These are phyloP conservation scores for Solen grandis DNA, from an alignment of 1,140 invertebrate species.

Conservation along the genomic window DNA sequence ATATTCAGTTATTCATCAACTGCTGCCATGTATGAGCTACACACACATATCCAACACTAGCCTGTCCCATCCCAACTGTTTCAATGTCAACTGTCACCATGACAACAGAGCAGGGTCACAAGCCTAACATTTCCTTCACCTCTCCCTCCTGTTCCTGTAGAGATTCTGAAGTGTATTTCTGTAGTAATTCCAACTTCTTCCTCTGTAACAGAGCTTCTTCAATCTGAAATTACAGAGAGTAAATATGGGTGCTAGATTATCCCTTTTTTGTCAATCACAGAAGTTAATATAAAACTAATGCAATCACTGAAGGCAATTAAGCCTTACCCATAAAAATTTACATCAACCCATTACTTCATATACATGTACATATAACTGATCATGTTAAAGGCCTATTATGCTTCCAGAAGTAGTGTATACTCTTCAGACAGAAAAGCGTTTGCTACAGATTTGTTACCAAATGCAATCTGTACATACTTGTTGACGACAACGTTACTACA, in stretches of 20 bases:
- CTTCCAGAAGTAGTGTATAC: too few species aligned
- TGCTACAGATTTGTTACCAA: too few species aligned
- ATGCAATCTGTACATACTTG: too few species aligned
- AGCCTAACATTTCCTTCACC: constrained; percentile 75
- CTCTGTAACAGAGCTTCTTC: constrained; percentile 92
- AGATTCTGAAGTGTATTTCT: constrained; percentile 80
- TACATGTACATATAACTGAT: background rate
- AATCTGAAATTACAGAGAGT: constrained; percentile 82
- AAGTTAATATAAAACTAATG: background rate
- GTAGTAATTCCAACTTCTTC: constrained; percentile 94
- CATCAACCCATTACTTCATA: background rate
- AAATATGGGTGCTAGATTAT: background rate
- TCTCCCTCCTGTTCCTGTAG: constrained; percentile 75
- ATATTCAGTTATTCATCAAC: too few species aligned
- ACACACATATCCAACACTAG: too few species aligned
- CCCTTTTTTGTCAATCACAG: background rate
- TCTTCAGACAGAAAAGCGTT: too few species aligned
- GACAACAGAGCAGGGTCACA: too few species aligned
- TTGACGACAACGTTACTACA: too few species aligned
- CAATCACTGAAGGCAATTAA: background rate
- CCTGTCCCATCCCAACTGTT: too few species aligned
- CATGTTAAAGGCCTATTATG: background rate
- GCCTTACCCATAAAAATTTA: background rate
- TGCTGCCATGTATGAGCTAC: too few species aligned
- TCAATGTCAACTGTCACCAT: too few species aligned